These are phyloP conservation scores for Fistularia commersonii DNA, from an alignment of 2,797 vertebrate genomes.

Conservation along the genomic window DNA sequence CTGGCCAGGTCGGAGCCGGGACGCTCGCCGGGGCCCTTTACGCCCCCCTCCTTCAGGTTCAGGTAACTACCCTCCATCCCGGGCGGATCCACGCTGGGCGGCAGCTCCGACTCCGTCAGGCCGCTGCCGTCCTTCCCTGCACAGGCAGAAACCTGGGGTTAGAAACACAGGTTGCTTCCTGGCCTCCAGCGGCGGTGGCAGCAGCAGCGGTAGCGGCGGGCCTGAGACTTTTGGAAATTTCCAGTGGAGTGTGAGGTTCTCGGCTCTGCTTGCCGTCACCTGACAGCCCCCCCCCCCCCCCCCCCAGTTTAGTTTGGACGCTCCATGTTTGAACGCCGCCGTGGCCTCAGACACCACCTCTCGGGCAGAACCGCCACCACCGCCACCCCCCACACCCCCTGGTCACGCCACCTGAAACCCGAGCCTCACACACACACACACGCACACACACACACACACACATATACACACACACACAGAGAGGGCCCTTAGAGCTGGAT, in stretches of 20 bases:
- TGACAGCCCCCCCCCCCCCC: too few relatives aligned
- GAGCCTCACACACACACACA: slow-evolving; percentile 38
- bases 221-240: too few relatives aligned
- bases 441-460: too few relatives aligned
- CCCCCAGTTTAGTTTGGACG: too few relatives aligned
- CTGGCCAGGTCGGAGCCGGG: slow-evolving; percentile 82
- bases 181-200: not conserved
- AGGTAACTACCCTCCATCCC: slow-evolving; percentile 94
- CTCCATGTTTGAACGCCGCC: slow-evolving; percentile 67
- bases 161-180: too few relatives aligned
- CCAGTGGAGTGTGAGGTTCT: too few relatives aligned
- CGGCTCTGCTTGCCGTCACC: too few relatives aligned
- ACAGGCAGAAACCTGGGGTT: not conserved
- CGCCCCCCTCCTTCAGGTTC: slow-evolving; percentile 83
- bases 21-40: slow-evolving; percentile 82
- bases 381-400: slow-evolving; percentile 37
- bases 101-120: slow-evolving; percentile 82
- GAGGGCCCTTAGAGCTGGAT: slow-evolving; percentile 29
- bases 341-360: slow-evolving; percentile 62
- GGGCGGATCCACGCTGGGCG: slow-evolving; percentile 78
- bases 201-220: too few relatives aligned
- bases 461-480: too few relatives aligned
- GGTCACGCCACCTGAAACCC: slow-evolving; percentile 54
- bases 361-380: slow-evolving; percentile 1
- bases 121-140: slow-evolving; percentile 85